Evolutionary conservation across 2,888 invertebrate species (phyloP), one percentile per base, ranked within the genome.

Genomic region (Dicycla oo): DNA sequence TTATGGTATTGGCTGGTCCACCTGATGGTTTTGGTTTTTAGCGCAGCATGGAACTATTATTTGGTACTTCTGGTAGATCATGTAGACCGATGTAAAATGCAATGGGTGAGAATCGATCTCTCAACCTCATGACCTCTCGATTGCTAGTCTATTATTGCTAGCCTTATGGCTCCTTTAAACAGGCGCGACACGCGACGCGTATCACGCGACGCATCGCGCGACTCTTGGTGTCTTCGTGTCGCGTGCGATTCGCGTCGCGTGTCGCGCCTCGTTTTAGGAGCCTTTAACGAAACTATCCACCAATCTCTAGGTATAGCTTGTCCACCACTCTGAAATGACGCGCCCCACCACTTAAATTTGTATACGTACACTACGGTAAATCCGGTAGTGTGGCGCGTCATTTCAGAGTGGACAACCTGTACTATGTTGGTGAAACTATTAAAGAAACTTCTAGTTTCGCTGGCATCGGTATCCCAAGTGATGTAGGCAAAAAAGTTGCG

Each of bases 401-500:
- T n/a, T n/a, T n/a, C n/a, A n/a, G n/a, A n/a, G n/a, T n/a, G n/a
- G n/a, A n/a, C n/a, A n/a, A n/a, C n/a, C n/a, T n/a, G n/a, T n/a
- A n/a, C n/a, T n/a, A n/a, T 13, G 58, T 40, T 20, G 40, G 34
- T 47, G 23, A 80, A 76, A 65, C 60, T 68, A 64, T 63, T 61
- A 20, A 57, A 49, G 56, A 68, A 69, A 54, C 62, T 76, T 70
- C 5, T 38, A 65, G 43, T 62, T 67, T 54, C 34, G 65, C 65
- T 23, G 47, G 43, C 47, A 18, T 47, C 47, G 47, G 54, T 61
- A 30, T 56, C 30, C 26, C 18, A 47, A 51, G 57, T 23, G 38
- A 49, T 20, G 62, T 53, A 74, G 58, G 67, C 64, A 53, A 58
- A 58, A 53, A 40, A 74, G 68, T 68, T 65, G 60, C 56, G 97